phyloP scores from a whole-genome alignment of 2,888 invertebrate species.

The Epirrita christyi region DNA sequence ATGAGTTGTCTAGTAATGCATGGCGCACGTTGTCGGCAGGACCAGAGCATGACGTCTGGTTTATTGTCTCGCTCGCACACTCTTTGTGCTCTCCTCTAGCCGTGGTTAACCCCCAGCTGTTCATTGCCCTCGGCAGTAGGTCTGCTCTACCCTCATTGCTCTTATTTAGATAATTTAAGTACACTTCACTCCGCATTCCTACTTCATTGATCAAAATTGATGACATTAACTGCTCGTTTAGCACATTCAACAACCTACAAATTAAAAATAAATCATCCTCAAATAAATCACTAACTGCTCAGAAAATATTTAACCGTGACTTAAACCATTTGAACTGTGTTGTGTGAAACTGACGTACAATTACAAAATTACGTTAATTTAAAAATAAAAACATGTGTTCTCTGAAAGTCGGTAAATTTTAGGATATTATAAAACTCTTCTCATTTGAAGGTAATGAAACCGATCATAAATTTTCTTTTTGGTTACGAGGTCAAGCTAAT shows the following conservation, averaged over 20 bases:
- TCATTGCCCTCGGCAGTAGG: slow-evolving; percentile 59
- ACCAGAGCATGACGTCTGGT: slow-evolving; percentile 71
- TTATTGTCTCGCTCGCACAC: slow-evolving; percentile 52
- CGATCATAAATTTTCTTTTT: slow-evolving; percentile 1
- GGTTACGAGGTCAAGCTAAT: not conserved
- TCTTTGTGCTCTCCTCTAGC: slow-evolving; percentile 47
- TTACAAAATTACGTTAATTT: not conserved
- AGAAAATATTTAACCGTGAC: not conserved
- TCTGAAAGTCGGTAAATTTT: no score
- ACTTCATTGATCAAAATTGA: slow-evolving; percentile 27
- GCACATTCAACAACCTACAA: not conserved
- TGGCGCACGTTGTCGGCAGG: slow-evolving; percentile 58
- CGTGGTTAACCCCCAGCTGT: slow-evolving; percentile 53
- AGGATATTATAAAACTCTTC: not conserved
- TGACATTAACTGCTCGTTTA: slow-evolving; percentile 1
- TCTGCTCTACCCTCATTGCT: slow-evolving; percentile 56
- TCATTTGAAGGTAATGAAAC: not conserved
- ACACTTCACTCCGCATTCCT: slow-evolving; percentile 33
- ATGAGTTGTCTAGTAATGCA: slow-evolving; percentile 47
- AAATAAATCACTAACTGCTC: not conserved
- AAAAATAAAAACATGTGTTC: no score
- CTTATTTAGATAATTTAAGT: slow-evolving; percentile 50
- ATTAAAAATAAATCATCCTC: no score
- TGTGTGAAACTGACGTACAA: not conserved
- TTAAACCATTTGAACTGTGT: not conserved